Conservation (phyloP, 2,797 vertebrate species). For the Amniataba percoides region DNA sequence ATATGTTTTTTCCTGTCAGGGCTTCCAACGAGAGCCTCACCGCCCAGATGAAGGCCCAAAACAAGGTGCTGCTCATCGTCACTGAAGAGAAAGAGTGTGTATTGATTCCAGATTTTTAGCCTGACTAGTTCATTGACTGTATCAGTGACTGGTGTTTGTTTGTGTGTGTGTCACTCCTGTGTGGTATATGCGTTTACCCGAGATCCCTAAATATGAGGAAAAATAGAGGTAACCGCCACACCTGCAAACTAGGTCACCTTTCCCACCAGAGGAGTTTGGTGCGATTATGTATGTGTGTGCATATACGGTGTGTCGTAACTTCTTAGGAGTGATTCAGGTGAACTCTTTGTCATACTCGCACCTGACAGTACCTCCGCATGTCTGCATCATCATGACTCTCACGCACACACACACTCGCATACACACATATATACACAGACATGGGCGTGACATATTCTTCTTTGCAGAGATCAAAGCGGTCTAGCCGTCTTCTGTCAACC, state of each 20-base stretch:
- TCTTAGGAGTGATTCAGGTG: conserved; percentile 50
- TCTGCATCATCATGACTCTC: conserved; percentile 49
- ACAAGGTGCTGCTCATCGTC: conserved; percentile 71
- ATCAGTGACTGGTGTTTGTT: background rate
- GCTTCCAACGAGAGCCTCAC: conserved; percentile 70
- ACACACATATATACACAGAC: conserved; percentile 29
- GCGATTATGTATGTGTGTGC: background rate
- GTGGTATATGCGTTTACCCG: conserved; percentile 10
- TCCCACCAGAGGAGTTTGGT: conserved; percentile 14
- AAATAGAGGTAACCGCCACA: conserved; percentile 21
- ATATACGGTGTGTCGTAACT: background rate
- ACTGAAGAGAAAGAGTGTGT: conserved; percentile 79
- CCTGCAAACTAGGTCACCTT: conserved; percentile 50
- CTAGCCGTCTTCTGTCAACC: conserved; percentile 56
- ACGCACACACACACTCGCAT: conserved; percentile 22
- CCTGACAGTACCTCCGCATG: conserved; percentile 48
- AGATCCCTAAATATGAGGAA: background rate
- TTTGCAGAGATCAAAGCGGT: conserved; percentile 71
- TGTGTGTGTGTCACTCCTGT: conserved; percentile 2
- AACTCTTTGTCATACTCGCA: conserved; percentile 43
- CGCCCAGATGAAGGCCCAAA: conserved; percentile 74
- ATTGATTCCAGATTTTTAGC: background rate
- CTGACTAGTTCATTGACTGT: background rate
- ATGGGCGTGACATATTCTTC: conserved; percentile 50
- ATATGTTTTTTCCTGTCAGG: conserved; percentile 44